Base-by-base conservation (phyloP, 2,888 invertebrate genomes). In the Ichneumoninae sp. region DNA sequence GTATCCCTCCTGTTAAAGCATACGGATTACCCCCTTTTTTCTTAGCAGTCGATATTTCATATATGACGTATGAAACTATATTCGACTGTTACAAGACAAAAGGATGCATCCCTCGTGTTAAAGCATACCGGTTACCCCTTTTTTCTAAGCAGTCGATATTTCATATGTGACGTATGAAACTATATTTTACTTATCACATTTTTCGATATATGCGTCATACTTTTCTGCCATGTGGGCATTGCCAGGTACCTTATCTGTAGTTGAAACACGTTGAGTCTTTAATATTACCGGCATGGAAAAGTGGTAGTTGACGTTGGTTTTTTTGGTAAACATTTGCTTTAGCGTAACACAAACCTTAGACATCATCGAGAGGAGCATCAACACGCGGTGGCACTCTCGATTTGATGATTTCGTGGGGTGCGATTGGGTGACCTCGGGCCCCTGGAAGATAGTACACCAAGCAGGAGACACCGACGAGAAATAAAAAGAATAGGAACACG, bases 401-500 rank as follows among this genome's bases (percentile, higher is more conserved):
- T 81, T 91, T 92, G 88, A 93, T 93, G 90, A 93, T 88, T 87
- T 93, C 93, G 86, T 93, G 92, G 63, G 92, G 90, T 16, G 92
- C 92, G 79, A 92, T 88, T 66, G 91, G 88, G 81, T 95, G 90
- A 94, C 95, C 88, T 94, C 95, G 90, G 92, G 94, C 93, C 90
- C 96, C 96, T 54, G 97, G 97, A 94, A 97, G 95, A 94, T 97
- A 97, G 94, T 97, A 97, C 93, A 97, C 96, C 91, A 97, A 95
- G 93, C 97, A 97, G 88, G 97, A 97, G 91, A 97, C 97, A 89
- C 97, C 97, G 92, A 97, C 96, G 94, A 97, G 96, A 95, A 97
- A 97, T 93, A 97, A 95, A 95, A 97, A 97, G 94, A 97, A 97
- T 95, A 97, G 95, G 95, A 97, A 97, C 94, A 97, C 97, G 94